Evolutionary conservation across 2,888 invertebrate genomes (phyloP), one percentile per base, ranked within the genome.

Genomic region (Pseudococcus jackbeardsleyi): DNA sequence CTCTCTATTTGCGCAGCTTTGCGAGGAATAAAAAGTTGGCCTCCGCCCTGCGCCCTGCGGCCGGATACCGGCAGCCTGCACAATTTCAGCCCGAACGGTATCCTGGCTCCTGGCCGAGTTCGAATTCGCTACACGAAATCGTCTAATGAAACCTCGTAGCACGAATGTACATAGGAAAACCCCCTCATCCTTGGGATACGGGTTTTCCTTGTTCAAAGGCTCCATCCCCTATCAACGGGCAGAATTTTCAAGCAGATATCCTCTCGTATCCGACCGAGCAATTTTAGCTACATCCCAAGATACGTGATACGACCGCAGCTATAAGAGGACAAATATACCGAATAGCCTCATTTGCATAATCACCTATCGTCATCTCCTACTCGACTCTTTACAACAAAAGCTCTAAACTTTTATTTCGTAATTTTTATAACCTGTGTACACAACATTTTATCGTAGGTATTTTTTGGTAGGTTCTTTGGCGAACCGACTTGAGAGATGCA

Each of bases 1-100:
- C 64, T 64, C 64, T 64, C 64, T 72, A 72, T 72, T 72, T 72
- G 72, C 72, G 72, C 72, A 72, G 72, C 72, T 72, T 72, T 72
- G 64, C 22, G 64, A 19, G 15, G 19, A 64, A 64, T 33, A 12
- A 64, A 64, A 64, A 64, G 64, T 64, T 22, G 59, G 22, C 64
- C 22, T 22, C 54, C n/a, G 22, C 64, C 64, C 22, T 22, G 59
- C 64, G 64, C 8, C 11, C 64, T 19, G 22, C 22, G 9, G 7
- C 64, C 64, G 19, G 17, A n/a, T 59, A 19, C 19, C 64, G 22
- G 54, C 54, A 54, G 64, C 64, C 11, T 64, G 64, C 64, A 64
- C 64, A 64, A 64, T 64, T 64, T 22, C 64, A 64, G 22, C 64
- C 19, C 22, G 22, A 64, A 64, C 59, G 59, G 12, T 59, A 59